Base-by-base conservation (phyloP, 2,888 invertebrate genomes). In the Blastobasis adustella region DNA sequence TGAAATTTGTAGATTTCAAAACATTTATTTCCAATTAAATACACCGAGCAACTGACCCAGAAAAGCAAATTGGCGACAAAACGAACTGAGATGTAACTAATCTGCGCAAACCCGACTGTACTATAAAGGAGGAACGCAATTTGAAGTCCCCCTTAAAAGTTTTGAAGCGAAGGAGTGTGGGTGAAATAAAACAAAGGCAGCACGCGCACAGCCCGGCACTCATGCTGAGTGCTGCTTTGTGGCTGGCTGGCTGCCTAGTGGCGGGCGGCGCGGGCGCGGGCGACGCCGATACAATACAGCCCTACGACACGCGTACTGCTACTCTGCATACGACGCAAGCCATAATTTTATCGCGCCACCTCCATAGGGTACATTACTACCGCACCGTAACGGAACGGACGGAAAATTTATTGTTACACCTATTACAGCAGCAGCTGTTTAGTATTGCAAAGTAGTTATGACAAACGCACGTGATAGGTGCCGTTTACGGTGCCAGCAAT, bases 211-310 rank as follows among this genome's bases (percentile, higher is more conserved):
- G 53, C 23, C 23, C 80, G 79, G 70, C 83, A 86, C 87, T 87
- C 84, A 71, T 77, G 74, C 79, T 82, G 85, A 87, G 87, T 86
- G 85, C 82, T 77, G 86, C 84, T 84, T 87, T 86, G 84, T 82
- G 79, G 79, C 76, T 71, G 74, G 66, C 75, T 67, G 69, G 82
- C 79, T 76, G 85, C 83, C 83, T 86, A 85, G 83, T 82, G 79
- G 77, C 75, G 72, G 74, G 65, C 75, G 68, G 69, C 8, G 40
- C 75, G 71, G 74, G 66, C 75, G 67, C 69, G 38, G 8, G n/a
- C n/a, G 43, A 47, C n/a, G 66, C 73, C 76, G 79, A 78, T 79
- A 83, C 85, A 82, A 83, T 85, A 79, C 79, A 73, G 76, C 76
- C 73, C 23, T 23, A 23, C 23, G 23, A 23, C 23, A 23, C 23